Evolutionary conservation across 2,797 vertebrate genomes (phyloP), one percentile per base, ranked within the genome.

Genomic region (Catharus ustulatus): DNA sequence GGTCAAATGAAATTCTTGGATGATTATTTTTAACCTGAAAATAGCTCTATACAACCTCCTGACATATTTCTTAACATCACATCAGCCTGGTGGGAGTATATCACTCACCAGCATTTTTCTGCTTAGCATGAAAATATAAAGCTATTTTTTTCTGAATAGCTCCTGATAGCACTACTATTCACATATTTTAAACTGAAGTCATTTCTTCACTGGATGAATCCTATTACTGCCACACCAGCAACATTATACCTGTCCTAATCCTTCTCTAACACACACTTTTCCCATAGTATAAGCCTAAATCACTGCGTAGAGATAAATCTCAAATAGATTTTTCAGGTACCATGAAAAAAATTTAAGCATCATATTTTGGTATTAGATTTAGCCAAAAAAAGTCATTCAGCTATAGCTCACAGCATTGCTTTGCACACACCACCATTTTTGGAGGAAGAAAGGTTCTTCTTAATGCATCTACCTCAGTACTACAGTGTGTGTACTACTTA

Each of bases 71-170:
- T 81, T 54, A 80, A 54, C 38, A 80, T 78, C 62, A 54, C 38
- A 80, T 78, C 62, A 94, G 48, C 21, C 30, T 48, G 6, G 51
- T 78, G 32, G 64, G 34, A 21, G 26, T 45, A 67, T 34, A 59
- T 52, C 45, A 58, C 54, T 40, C 78, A 85, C 46, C 24, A 86
- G 36, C 34, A 75, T 64, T 91, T 73, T 87, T 48, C 74, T 92
- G 54, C 69, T 92, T 84, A 77, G 43, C 46, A 45, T 73, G 55
- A 89, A 89, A 97, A 94, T 58, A 80, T 13, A 93, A 86, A 84
- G 63, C 26, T 69, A 10, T 80, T 90, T 91, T 91, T 89, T 87
- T 68, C 58, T 71, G 72, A 93, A 84, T 79, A 82, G 52, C 15
- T 88, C 34, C 66, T 91, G 66, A 87, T 84, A 51, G 36, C 69